Base-by-base conservation (phyloP, 2,797 vertebrate genomes). In the Takifugu ocellatus region DNA sequence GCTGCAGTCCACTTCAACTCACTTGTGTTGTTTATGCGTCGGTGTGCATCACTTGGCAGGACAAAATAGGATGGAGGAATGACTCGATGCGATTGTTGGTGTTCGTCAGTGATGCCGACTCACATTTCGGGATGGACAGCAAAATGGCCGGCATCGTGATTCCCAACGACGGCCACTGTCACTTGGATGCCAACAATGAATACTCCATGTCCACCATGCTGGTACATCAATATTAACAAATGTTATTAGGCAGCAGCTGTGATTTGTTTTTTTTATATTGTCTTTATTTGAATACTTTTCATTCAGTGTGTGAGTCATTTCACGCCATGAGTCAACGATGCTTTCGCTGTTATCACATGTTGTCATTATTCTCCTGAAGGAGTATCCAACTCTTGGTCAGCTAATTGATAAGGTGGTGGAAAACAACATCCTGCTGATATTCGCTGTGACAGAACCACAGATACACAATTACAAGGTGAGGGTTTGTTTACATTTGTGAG, bases 111-210 rank as follows among this genome's bases (percentile, higher is more conserved):
- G 97, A 99, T 3, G 94, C 90, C 0, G 96, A 99, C 89, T 99
- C 97, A 25, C 97, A 99, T 82, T 94, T 98, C 67, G 97, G 96
- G 60, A 98, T 99, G 96, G 97, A 99, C 86, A 98, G 97, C 74
- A 99, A 94, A 86, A 84, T 99, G 87, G 94, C 96, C 0, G 97
- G 97, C 57, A 98, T 99, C 0, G 97, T 99, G 70, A 90, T 95
- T 73, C 97, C 97, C 59, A 98, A 99, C 0, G 97, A 99, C 4
- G 94, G 95, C 0, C 90, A 93, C 70, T 99, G 97, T 82, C 97
- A 99, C 78, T 88, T 99, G 87, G 95, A 99, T 70, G 87, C 63
- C 77, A 94, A 94, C 75, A 98, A 98, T 49, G 94, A 96, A 71
- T 99, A 99, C 66, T 91, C 92, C 75, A 98, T 95, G 94, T 93